Percentiles rank a stretch among this genome's conserved stretches.
Conservation (phyloP, 2,797 vertebrate species). For the Thalassophryne amazonica region DNA sequence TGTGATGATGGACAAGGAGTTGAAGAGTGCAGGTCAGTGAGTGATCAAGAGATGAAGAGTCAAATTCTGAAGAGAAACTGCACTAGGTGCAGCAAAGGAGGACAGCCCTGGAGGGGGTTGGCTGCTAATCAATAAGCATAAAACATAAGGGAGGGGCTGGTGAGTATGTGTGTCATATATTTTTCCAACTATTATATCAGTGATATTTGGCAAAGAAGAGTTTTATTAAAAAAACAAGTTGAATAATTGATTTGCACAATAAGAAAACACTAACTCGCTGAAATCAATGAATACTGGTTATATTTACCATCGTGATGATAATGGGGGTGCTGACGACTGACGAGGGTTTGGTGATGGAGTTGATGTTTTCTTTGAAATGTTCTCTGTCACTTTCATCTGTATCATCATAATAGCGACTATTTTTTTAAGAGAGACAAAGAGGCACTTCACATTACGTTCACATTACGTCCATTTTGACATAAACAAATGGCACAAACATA, state of each 20-base stretch:
- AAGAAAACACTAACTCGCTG: too few relatives aligned
- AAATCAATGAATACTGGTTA: too few relatives aligned
- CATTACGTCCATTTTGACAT: background rate
- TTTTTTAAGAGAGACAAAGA: background rate
- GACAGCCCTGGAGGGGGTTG: background rate
- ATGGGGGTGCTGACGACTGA: too few relatives aligned
- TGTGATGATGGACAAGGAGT: background rate
- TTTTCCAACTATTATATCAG: background rate
- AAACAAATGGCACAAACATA: background rate
- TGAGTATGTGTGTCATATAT: background rate
- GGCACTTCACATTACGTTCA: background rate
- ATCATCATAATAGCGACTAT: slow-evolving; percentile 10
- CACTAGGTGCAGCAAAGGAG: background rate
- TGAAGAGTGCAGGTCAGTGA: background rate
- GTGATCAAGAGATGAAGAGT: too few relatives aligned
- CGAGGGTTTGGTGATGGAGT: too few relatives aligned
- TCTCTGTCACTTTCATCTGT: slow-evolving; percentile 1
- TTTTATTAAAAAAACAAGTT: too few relatives aligned
- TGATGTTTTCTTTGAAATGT: background rate
- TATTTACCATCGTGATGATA: too few relatives aligned
- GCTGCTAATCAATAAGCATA: slow-evolving; percentile 2
- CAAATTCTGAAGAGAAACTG: too few relatives aligned
- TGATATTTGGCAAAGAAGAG: too few relatives aligned
- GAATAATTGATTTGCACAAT: too few relatives aligned
- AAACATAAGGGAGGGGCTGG: background rate